Base-by-base conservation (phyloP, 2,888 invertebrate genomes). In the Heliconius ismenius region DNA sequence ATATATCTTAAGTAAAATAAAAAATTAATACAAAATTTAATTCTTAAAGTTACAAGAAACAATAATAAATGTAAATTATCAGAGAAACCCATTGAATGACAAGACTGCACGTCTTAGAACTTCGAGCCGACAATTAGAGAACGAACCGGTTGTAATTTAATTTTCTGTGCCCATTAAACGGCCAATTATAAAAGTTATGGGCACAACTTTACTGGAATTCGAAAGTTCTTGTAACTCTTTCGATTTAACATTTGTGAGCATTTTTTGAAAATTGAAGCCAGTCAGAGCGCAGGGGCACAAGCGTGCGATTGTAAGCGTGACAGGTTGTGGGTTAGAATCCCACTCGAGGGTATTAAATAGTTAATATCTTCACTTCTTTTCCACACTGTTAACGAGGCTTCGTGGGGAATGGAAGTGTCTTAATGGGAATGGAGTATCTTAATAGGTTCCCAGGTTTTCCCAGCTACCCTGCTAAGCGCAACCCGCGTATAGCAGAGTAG, bases 181-280 rank as follows among this genome's bases (percentile, higher is more conserved):
- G 75, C 65, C 79, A 78, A 79, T 81, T 81, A 79, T 81, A 77
- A 76, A 77, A 77, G 78, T 78, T 79, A 81, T 77, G 72, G 78
- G 70, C 77, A 64, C 75, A 78, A 68, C 68, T 79, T 79, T 72
- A 54, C 70, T 73, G 74, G 72, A 72, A 72, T 78, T 70, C 62
- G 73, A 32, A 68, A 73, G 73, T 75, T 75, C 70, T 62, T 75
- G 60, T 73, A 73, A 73, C 68, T 68, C n/a, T 26, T 36, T 68
- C 70, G 32, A 72, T 76, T 77, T 67, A 62, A 73, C 64, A 63
- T 54, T 73, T 63, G 39, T 54, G 2, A 24, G 15, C 36, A 32
- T 70, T 70, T 58, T 54, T 54, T 0, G 3, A 54, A n/a, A 54
- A n/a, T n/a, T n/a, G 21, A n/a, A n/a, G n/a, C n/a, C 10, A 10